phyloP scores from a whole-genome alignment of 2,113 vertebrate species.

The Eurypyga helias region DNA sequence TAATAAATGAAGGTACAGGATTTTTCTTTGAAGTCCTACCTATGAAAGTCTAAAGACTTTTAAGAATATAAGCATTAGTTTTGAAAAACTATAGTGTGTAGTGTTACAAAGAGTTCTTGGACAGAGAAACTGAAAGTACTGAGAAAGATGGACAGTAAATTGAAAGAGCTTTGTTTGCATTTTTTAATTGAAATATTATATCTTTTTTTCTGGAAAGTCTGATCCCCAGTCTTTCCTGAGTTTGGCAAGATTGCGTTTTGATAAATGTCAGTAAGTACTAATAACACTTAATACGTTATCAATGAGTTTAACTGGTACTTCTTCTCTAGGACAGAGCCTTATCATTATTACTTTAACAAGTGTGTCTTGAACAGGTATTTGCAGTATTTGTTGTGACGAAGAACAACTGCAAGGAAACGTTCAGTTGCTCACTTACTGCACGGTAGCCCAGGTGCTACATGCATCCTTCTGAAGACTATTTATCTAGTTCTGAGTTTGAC shows the following conservation, averaged over 20 bases:
- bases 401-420: neutral
- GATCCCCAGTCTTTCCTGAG: neutral
- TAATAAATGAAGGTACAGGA: neutral
- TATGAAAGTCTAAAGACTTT: neutral
- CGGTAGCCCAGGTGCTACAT: too few species aligned
- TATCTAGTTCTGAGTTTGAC: neutral
- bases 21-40: neutral
- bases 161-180: neutral
- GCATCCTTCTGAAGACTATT: neutral
- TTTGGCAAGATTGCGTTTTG: neutral
- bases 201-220: rapidly evolving
- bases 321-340: neutral
- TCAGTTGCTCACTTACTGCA: neutral
- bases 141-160: neutral
- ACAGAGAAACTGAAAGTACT: neutral
- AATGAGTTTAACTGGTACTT: neutral
- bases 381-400: neutral
- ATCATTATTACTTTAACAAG: neutral
- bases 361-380: neutral
- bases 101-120: neutral
- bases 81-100: neutral
- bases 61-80: neutral
- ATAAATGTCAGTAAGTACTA: neutral
- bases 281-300: neutral
- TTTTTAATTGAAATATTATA: neutral